Conservation (phyloP, 1,140 invertebrate genomes). For the Temnothorax nylanderi region DNA sequence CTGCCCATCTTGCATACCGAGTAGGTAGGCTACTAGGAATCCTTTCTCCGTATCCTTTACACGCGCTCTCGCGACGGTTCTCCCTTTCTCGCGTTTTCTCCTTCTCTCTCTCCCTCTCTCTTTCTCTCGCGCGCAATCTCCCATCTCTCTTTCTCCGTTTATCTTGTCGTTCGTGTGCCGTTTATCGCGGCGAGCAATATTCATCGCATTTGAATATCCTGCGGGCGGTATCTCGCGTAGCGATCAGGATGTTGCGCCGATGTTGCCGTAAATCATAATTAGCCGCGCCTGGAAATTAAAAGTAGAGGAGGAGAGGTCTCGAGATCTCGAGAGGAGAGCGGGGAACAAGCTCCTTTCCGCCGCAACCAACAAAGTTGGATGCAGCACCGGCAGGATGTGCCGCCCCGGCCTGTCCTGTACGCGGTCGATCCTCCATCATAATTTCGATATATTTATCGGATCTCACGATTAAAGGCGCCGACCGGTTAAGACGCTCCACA, state of each 20-base stretch:
- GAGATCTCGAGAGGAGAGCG: neutral
- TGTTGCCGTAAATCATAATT: slow-evolving; percentile 85
- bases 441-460: slow-evolving; percentile 79
- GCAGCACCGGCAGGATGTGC: slow-evolving; percentile 48
- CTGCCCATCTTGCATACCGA: slow-evolving; percentile 77
- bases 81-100: slow-evolving; percentile 31
- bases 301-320: slow-evolving; percentile 65
- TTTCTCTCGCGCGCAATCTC: neutral
- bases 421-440: slow-evolving; percentile 72
- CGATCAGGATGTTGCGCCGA: slow-evolving; percentile 82
- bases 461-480: slow-evolving; percentile 72
- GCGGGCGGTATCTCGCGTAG: slow-evolving; percentile 80
- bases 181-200: slow-evolving; percentile 82
- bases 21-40: slow-evolving; percentile 78
- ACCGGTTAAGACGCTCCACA: slow-evolving; percentile 55
- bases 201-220: slow-evolving; percentile 84
- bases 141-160: slow-evolving; percentile 49
- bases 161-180: slow-evolving; percentile 75
- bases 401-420: slow-evolving; percentile 44
- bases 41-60: slow-evolving; percentile 75
- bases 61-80: slow-evolving; percentile 70
- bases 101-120: slow-evolving; percentile 18
- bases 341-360: slow-evolving; percentile 62
- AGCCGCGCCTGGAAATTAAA: slow-evolving; percentile 81
- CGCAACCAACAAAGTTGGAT: slow-evolving; percentile 56